Base-by-base conservation (phyloP, 2,797 vertebrate genomes). In the Aselliscus stoliczkanus region DNA sequence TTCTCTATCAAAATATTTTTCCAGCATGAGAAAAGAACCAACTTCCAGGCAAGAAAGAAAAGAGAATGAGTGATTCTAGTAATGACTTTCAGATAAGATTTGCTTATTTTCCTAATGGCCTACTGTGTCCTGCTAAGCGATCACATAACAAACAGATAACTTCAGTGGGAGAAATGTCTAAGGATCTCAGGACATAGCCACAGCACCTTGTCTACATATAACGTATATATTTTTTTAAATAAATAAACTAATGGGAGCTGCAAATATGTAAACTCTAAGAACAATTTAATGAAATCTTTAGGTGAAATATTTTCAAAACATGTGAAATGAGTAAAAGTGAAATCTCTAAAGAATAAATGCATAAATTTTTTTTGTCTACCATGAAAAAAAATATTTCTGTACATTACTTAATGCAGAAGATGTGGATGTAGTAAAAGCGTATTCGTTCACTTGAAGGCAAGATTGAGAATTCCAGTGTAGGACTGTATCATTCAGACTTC, bases 31-130 rank as follows among this genome's bases (percentile, higher is more conserved):
- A 95, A 97, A 96, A 95, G 86, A 95, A 96, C 64, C 75, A 94
- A 92, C 80, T 92, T 97, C 56, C 67, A 94, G 89, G 80, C 83
- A 94, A 88, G 52, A 72, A 64, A 86, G 56, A 88, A 94, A 87
- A 72, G 79, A 50, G 91, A 91, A 87, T 95, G 93, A 97, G 84
- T 96, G 95, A 93, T 91, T 94, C 73, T 85, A 92, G 89, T 97
- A 97, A 96, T 95, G 95, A 95, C 94, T 95, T 97, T 73, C 91
- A 97, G 96, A 97, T 95, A 97, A 97, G 94, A 65, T 92, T 88
- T 93, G 93, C 80, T 96, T 97, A 77, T 95, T 97, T 96, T 96
- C 83, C 50, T 97, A 95, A 88, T 94, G 67, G 67, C 93, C 89
- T 94, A 87, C 90, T 83, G 93, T 88, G 69, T 52, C 60, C 69